Evolutionary conservation across 2,113 vertebrate species (phyloP).

Genomic region (Bufo gargarizans): DNA sequence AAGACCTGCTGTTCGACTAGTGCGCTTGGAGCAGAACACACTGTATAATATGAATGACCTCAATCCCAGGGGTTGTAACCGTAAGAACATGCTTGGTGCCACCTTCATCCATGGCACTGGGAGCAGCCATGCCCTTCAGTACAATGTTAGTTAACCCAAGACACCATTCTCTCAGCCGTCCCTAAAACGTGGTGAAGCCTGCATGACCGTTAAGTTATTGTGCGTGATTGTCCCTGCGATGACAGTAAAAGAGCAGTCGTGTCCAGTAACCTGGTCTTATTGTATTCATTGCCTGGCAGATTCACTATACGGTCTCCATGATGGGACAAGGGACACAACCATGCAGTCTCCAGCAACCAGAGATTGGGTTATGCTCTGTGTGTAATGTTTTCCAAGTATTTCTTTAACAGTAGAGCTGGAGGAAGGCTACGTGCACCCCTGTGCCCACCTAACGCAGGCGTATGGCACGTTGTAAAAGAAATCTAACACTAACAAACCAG

Average conservation of each 20-base stretch:
- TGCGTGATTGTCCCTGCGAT: neutral
- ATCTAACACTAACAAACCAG: too few species aligned
- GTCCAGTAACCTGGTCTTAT: neutral
- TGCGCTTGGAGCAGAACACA: neutral
- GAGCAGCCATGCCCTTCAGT: neutral
- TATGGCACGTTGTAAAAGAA: too few species aligned
- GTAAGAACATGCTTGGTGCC: neutral
- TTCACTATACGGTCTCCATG: neutral
- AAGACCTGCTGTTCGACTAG: constrained; percentile 95
- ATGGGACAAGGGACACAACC: too few species aligned
- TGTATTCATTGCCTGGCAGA: neutral
- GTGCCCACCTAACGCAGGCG: too few species aligned
- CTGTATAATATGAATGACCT: constrained; percentile 47
- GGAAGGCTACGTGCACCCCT: too few species aligned
- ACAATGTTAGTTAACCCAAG: neutral
- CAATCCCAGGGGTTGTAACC: neutral
- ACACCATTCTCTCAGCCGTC: neutral
- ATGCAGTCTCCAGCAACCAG: too few species aligned
- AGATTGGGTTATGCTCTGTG: too few species aligned
- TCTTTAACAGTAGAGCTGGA: too few species aligned
- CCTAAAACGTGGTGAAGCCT: neutral
- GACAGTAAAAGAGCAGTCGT: neutral
- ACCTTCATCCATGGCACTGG: neutral
- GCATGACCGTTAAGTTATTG: neutral
- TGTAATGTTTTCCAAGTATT: too few species aligned